phyloP scores from a whole-genome alignment of 2,113 vertebrate genomes.

The Perca fluviatilis region DNA sequence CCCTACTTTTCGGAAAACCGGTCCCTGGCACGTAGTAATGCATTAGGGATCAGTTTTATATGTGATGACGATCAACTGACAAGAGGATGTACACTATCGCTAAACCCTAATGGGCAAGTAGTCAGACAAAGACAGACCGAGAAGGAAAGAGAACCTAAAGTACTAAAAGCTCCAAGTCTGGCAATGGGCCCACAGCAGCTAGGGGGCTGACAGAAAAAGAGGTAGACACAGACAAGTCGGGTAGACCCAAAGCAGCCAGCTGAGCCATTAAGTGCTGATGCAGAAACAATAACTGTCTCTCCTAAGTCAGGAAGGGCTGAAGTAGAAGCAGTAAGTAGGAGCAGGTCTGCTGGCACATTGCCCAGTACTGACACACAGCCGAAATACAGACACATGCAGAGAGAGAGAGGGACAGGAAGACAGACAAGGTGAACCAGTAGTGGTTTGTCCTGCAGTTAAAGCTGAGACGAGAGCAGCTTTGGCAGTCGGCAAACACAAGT shows the following conservation, averaged over 20 bases:
- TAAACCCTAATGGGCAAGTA: constrained; percentile 31
- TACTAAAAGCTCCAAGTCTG: constrained; percentile 52
- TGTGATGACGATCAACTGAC: constrained; percentile 18
- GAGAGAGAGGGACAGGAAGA: constrained; percentile 59
- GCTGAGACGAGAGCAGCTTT: constrained; percentile 31
- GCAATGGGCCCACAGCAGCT: constrained; percentile 58
- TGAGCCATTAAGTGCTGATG: constrained; percentile 80
- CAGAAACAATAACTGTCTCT: constrained; percentile 81
- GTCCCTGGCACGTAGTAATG: not conserved
- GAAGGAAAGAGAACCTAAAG: constrained; percentile 35
- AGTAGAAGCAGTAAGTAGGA: constrained; percentile 77
- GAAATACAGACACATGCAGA: constrained; percentile 67
- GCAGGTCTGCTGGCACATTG: constrained; percentile 69
- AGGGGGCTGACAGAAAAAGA: constrained; percentile 71
- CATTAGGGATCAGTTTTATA: constrained; percentile 7
- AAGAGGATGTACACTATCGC: constrained; percentile 19
- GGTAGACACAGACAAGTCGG: constrained; percentile 71
- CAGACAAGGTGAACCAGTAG: constrained; percentile 63
- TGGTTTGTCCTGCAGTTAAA: constrained; percentile 57
- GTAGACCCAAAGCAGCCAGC: constrained; percentile 75
- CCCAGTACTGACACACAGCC: constrained; percentile 70
- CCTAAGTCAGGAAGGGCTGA: constrained; percentile 72
- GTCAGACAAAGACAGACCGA: constrained; percentile 31
- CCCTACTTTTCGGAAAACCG: not conserved
- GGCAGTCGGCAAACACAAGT: constrained; percentile 9